These are phyloP conservation scores for Nymphalis io DNA, from an alignment of 1,140 invertebrate genomes.

Conservation along the genomic window DNA sequence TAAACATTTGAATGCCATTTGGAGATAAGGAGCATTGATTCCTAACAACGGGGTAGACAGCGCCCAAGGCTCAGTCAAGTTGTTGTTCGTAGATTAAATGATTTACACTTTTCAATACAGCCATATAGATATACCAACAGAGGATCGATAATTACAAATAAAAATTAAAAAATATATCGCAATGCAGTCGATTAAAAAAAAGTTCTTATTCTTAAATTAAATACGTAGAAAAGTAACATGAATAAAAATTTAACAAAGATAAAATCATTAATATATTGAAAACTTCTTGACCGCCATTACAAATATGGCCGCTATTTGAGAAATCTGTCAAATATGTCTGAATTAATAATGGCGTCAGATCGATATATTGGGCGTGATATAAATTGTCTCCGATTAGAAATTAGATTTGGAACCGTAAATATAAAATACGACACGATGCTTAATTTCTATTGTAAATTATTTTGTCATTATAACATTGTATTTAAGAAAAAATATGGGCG, in stretches of 20 bases:
- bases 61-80: too few species aligned
- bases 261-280: background rate
- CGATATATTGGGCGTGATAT: background rate
- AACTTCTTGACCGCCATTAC: conserved; percentile 8
- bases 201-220: too few species aligned
- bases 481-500: conserved; percentile 13
- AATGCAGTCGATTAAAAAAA: too few species aligned
- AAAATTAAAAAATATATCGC: too few species aligned
- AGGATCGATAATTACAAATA: too few species aligned
- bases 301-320: conserved; percentile 26
- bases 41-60: too few species aligned
- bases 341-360: conserved; percentile 26
- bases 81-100: too few species aligned
- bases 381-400: background rate
- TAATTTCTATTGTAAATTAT: background rate
- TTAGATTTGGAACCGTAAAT: background rate
- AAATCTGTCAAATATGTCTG: conserved; percentile 19
- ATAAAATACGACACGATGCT: background rate
- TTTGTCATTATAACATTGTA: background rate
- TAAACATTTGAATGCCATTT: too few species aligned
- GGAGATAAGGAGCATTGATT: too few species aligned
- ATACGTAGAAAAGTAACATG: too few species aligned
- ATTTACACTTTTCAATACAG: too few species aligned
- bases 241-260: background rate
- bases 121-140: too few species aligned